phyloP scores from a whole-genome alignment of 2,888 invertebrate species.

The Chymomyza caudatula region DNA sequence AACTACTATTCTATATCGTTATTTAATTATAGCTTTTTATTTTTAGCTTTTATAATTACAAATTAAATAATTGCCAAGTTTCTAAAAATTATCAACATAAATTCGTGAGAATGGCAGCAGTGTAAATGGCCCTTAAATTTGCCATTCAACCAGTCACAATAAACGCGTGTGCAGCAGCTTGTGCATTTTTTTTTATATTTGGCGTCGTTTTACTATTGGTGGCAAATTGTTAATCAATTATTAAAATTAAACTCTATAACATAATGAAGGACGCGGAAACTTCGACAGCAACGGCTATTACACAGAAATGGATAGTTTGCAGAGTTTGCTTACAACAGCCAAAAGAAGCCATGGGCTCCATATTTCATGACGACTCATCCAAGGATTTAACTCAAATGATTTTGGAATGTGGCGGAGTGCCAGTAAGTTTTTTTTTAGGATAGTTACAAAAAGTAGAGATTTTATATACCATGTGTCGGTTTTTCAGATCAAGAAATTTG shows the following conservation, averaged over 20 bases:
- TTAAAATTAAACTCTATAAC: not conserved
- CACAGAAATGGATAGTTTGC: constrained; percentile 74
- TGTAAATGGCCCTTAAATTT: not conserved
- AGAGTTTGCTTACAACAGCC: constrained; percentile 73
- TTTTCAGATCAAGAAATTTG: constrained; percentile 69
- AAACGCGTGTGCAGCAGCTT: constrained; percentile 40
- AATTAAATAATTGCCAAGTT: no score
- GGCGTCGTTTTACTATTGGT: not conserved
- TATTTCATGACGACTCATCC: constrained; percentile 67
- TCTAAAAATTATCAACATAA: not conserved
- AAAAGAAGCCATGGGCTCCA: constrained; percentile 67
- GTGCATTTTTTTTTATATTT: constrained; percentile 15
- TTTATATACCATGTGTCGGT: not conserved
- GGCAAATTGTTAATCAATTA: not conserved
- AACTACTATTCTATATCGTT: no score
- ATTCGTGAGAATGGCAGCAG: not conserved
- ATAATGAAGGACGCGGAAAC: not conserved
- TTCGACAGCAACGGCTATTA: constrained; percentile 9
- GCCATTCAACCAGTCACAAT: constrained; percentile 36
- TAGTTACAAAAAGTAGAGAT: not conserved
- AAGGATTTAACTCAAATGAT: constrained; percentile 75
- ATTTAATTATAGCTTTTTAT: no score
- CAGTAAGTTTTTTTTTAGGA: constrained; percentile 50
- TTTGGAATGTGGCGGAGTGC: constrained; percentile 74
- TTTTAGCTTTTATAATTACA: no score